Conservation (phyloP, 2,797 vertebrate genomes). For the Liparis tanakae region DNA sequence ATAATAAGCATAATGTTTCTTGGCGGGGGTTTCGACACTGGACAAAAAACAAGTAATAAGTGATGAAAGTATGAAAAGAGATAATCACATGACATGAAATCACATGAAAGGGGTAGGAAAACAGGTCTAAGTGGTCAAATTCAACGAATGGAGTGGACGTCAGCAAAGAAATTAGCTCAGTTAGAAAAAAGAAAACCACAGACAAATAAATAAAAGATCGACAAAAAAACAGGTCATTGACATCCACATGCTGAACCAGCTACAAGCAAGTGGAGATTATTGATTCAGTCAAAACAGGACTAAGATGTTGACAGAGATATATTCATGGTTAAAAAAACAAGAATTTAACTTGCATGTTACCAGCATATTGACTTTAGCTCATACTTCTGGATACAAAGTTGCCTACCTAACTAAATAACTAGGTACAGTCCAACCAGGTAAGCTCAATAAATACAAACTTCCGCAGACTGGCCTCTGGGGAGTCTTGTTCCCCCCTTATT, state of each 20-base stretch:
- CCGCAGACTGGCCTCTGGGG: not conserved
- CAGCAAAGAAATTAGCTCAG: not conserved
- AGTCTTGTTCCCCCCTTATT: not conserved
- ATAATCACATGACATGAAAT: not conserved
- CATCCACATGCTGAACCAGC: conserved; percentile 17
- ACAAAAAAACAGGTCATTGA: not conserved
- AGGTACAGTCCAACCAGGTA: not conserved
- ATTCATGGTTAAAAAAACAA: not conserved
- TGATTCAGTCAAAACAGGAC: too few relatives aligned
- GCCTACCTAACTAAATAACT: too few relatives aligned
- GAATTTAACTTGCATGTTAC: too few relatives aligned
- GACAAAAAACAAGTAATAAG: not conserved
- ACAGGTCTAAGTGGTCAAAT: not conserved
- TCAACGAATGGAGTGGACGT: not conserved
- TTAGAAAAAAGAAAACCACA: not conserved
- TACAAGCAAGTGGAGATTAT: not conserved
- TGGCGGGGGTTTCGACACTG: not conserved
- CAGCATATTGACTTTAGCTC: not conserved
- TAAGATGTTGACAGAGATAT: not conserved
- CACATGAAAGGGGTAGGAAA: not conserved
- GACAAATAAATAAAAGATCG: not conserved
- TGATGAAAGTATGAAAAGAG: not conserved
- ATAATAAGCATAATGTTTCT: not conserved
- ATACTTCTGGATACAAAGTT: not conserved
- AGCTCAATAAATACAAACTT: not conserved